Evolutionary conservation across 2,113 vertebrate species (phyloP).

Genomic region (Paramormyrops kingsleyae): DNA sequence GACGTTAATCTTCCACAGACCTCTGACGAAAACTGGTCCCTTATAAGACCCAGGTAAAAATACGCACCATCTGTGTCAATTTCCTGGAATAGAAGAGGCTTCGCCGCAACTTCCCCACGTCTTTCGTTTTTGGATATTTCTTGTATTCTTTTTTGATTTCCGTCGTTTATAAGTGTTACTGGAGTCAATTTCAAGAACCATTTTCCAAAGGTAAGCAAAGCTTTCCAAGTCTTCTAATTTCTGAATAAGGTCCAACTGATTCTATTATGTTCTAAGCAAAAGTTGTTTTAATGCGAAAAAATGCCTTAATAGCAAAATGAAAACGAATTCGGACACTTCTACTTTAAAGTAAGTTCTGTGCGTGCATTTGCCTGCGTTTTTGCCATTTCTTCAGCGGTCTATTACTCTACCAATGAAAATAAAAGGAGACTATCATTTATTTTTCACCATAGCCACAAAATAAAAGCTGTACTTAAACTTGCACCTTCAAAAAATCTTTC

Average conservation of each 20-base stretch:
- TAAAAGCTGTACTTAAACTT: not conserved
- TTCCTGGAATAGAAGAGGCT: conserved; percentile 18
- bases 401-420: not conserved
- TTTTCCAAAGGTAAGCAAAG: conserved; percentile 24
- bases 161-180: not conserved
- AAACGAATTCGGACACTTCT: not conserved
- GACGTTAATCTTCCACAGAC: conserved; percentile 56
- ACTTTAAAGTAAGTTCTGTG: not conserved
- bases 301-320: not conserved
- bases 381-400: not conserved
- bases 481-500: not conserved
- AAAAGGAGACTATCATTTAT: not conserved
- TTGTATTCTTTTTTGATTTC: not conserved
- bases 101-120: not conserved
- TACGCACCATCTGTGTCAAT: conserved; percentile 34
- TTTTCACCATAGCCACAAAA: not conserved
- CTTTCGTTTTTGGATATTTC: conserved; percentile 1
- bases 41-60: conserved; percentile 64
- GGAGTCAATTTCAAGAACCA: conserved; percentile 9
- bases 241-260: not conserved
- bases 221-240: not conserved
- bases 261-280: not conserved
- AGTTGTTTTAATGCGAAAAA: not conserved
- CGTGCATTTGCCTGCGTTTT: not conserved
- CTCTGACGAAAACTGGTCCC: conserved; percentile 70